Base-by-base conservation (phyloP, 2,113 vertebrate genomes). In the Hippotragus niger region DNA sequence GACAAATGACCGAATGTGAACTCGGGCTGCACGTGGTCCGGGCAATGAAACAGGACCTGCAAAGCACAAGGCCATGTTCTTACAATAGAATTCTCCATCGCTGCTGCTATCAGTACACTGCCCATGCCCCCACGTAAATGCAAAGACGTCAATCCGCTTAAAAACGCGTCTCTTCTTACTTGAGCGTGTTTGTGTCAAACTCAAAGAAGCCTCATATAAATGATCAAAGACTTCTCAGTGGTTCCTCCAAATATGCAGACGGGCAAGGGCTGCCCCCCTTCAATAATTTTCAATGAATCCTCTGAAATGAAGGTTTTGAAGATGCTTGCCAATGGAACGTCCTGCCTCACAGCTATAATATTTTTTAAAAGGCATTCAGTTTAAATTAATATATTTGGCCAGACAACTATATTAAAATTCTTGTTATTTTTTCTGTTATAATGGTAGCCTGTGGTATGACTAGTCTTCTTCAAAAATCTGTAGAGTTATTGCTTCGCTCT, bases 351-450 rank as follows among this genome's bases (percentile, higher is more conserved):
- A 99, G 99, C 99, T 98, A 98, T 98, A 98, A 98, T 98, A 98
- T 98, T 98, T 99, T 96, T 95, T 97, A 96, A 99, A 98, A 98
- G 98, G 98, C 98, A 99, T 99, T 98, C 99, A 98, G 99, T 99
- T 99, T 99, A 99, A 99, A 99, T 99, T 98, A 99, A 99, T 99
- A 99, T 98, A 98, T 98, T 99, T 99, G 99, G 99, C 99, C 99
- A 99, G 99, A 99, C 99, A 99, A 98, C 98, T 98, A 98, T 99
- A 99, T 99, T 99, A 99, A 99, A 99, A 99, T 99, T 98, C 98
- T 98, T 99, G 98, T 99, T 99, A 98, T 99, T 99, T 98, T 98
- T 99, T 98, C 98, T 98, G 95, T 98, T 98, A 98, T 98, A 99
- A 98, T 98, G 98, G 99, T 98, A 98, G 98, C 98, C 98, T 99